These are phyloP conservation scores for Vulpes ferrilata DNA, from an alignment of 2,113 vertebrate species.

Conservation along the genomic window DNA sequence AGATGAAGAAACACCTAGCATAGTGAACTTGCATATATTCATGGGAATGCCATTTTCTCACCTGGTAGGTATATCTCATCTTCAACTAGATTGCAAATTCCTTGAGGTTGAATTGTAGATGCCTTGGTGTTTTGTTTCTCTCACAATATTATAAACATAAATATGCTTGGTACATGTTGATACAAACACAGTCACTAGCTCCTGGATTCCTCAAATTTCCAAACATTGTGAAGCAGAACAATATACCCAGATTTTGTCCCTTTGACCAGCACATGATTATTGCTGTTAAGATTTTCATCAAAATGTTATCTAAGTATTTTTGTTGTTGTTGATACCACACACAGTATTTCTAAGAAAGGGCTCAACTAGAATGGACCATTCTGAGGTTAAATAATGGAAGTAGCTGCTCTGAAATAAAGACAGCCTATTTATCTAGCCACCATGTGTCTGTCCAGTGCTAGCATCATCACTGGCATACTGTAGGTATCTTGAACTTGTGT, in stretches of 20 bases:
- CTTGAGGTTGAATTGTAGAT: neutral
- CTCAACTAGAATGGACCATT: neutral
- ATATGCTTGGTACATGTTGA: neutral
- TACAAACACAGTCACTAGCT: neutral
- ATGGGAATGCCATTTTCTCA: neutral
- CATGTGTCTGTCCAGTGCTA: neutral
- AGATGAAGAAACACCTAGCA: neutral
- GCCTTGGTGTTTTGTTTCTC: neutral
- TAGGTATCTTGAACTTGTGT: constrained; percentile 2
- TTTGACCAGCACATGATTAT: neutral
- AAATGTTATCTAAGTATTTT: neutral
- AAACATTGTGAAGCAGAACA: neutral
- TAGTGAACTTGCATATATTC: neutral
- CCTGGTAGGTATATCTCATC: neutral
- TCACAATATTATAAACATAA: neutral
- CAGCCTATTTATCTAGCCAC: neutral
- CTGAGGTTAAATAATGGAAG: neutral
- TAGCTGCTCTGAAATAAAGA: neutral
- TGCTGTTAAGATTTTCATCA: constrained; percentile 26
- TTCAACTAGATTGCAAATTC: neutral
- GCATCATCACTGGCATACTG: neutral
- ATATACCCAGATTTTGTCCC: neutral
- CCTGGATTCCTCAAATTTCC: neutral
- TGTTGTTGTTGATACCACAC: neutral
- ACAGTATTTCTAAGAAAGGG: constrained; percentile 1